phyloP scores from a whole-genome alignment of 2,113 vertebrate species.

The Tragulus kanchil region DNA sequence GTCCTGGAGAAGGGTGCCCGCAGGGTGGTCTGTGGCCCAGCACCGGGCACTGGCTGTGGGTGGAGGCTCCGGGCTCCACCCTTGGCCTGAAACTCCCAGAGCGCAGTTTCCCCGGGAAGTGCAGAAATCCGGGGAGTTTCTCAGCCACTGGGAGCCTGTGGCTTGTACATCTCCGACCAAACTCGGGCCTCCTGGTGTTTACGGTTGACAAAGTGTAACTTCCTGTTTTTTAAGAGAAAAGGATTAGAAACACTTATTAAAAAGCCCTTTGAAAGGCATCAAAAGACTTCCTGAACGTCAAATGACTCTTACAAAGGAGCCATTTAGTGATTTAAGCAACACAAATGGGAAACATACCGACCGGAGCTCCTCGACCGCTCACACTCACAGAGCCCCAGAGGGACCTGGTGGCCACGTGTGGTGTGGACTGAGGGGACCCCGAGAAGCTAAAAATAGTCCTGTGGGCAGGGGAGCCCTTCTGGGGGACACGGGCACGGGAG shows the following conservation, averaged over 20 bases:
- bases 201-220: conserved; percentile 50
- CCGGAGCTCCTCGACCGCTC: not conserved
- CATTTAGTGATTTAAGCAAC: conserved; percentile 66
- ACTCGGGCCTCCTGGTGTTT: conserved; percentile 74
- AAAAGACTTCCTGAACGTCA: conserved; percentile 82
- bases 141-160: not conserved
- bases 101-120: not conserved
- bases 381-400: not conserved
- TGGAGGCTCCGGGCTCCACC: not conserved
- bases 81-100: not conserved
- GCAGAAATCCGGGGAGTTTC: not conserved
- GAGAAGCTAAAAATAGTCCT: not conserved
- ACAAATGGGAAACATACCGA: conserved; percentile 46
- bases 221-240: conserved; percentile 84
- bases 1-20: too few species aligned
- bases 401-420: not conserved
- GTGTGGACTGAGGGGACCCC: accelerated
- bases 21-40: not conserved
- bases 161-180: not conserved
- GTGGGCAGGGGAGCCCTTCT: not conserved
- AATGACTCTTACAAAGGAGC: conserved; percentile 78
- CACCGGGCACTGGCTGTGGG: not conserved
- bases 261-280: conserved; percentile 81
- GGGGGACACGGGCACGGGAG: not conserved
- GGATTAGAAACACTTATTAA: conserved; percentile 84